These are phyloP conservation scores for Actenoides hombroni DNA, from an alignment of 2,113 vertebrate genomes.

Conservation along the genomic window DNA sequence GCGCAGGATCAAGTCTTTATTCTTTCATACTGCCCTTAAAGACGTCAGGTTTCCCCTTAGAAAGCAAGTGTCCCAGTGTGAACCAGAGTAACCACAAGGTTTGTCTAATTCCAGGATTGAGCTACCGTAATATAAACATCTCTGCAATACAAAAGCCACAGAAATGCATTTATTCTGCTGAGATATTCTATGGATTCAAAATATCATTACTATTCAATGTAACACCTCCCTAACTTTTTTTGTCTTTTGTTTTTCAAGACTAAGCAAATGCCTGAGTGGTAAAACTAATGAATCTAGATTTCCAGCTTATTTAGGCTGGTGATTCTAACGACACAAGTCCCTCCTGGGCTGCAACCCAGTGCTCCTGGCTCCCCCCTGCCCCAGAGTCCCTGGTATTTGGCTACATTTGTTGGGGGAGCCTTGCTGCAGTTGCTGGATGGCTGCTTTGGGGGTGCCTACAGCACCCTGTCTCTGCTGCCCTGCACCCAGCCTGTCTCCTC, in stretches of 20 bases:
- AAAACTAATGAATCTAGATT: constrained; percentile 5
- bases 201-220: neutral
- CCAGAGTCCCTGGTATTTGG: fast-evolving
- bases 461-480: neutral
- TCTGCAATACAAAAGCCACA: neutral
- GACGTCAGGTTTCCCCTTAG: neutral
- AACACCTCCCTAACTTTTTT: neutral
- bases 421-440: neutral
- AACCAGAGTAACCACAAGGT: neutral
- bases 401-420: neutral
- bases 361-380: neutral
- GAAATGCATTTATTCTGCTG: neutral
- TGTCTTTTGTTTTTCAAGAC: neutral
- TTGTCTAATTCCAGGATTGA: neutral
- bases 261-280: neutral
- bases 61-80: neutral
- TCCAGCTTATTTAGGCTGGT: neutral
- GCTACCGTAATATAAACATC: neutral
- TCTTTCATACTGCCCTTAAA: neutral
- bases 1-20: neutral
- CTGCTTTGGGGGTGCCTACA: fast-evolving
- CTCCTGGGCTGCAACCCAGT: neutral
- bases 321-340: fast-evolving
- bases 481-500: neutral
- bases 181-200: constrained; percentile 20